Conservation (phyloP, 2,888 invertebrate species). For the Nemotelus nigrinus region DNA sequence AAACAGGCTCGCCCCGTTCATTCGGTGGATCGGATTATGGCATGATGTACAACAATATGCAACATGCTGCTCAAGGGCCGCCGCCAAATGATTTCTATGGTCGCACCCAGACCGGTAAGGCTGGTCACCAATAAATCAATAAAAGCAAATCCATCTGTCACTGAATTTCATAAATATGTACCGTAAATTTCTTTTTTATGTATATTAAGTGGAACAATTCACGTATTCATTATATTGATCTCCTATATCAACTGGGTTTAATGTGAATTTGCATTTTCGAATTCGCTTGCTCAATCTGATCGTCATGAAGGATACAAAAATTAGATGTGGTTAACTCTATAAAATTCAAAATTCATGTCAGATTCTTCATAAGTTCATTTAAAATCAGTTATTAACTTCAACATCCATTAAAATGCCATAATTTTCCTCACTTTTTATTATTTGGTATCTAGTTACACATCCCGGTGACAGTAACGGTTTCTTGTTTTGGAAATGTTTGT, state of each 20-base stretch:
- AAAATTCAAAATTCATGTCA: conserved; percentile 22
- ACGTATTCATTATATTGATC: conserved; percentile 35
- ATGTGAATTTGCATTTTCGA: conserved; percentile 27
- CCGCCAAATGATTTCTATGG: conserved; percentile 64
- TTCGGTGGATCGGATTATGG: conserved; percentile 62
- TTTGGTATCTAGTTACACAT: conserved; percentile 1
- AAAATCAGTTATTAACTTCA: conserved; percentile 23
- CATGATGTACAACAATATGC: conserved; percentile 60
- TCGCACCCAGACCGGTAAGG: conserved; percentile 65
- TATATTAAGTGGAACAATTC: conserved; percentile 32
- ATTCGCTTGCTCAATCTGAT: conserved; percentile 29
- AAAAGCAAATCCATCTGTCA: conserved; percentile 39
- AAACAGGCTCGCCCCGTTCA: conserved; percentile 65
- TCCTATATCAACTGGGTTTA: conserved; percentile 36
- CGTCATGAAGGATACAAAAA: not conserved
- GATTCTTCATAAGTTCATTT: conserved; percentile 6
- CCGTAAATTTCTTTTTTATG: conserved; percentile 11
- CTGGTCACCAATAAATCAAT: conserved; percentile 48
- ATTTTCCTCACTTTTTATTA: not conserved
- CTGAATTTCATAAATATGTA: conserved; percentile 32
- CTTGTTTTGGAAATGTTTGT: not conserved
- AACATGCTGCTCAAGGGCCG: conserved; percentile 58
- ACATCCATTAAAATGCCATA: conserved; percentile 20
- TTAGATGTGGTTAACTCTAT: not conserved
- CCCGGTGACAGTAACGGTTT: not conserved